Conservation (phyloP, 2,888 invertebrate genomes). For the Imbricaverruca yamaguchii region DNA sequence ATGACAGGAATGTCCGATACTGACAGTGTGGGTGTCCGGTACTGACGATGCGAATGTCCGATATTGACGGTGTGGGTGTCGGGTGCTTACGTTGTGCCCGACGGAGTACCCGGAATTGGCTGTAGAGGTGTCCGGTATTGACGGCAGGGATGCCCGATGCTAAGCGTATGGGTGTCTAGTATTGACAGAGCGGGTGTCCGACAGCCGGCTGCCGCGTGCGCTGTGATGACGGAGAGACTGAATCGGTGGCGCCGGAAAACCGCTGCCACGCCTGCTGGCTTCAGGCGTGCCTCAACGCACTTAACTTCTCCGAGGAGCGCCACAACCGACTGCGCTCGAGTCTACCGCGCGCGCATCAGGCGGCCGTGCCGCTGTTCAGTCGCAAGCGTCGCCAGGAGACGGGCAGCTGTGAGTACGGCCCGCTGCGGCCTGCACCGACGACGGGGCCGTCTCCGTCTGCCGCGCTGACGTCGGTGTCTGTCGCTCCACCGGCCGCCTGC, state of each 20-base stretch:
- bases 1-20: too few species aligned
- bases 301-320: slow-evolving; percentile 63
- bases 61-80: too few species aligned
- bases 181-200: neutral
- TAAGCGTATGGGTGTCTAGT: too few species aligned
- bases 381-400: slow-evolving; percentile 6
- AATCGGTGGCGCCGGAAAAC: neutral
- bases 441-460: neutral
- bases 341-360: slow-evolving; percentile 58
- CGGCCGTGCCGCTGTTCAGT: slow-evolving; percentile 23
- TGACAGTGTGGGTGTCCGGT: too few species aligned
- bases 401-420: slow-evolving; percentile 6
- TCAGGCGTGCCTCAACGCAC: slow-evolving; percentile 69
- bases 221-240: neutral
- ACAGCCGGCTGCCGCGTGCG: neutral
- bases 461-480: neutral
- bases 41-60: too few species aligned
- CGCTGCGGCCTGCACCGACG: neutral
- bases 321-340: slow-evolving; percentile 59
- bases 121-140: too few species aligned
- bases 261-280: slow-evolving; percentile 81
- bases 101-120: too few species aligned
- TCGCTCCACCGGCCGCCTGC: neutral
- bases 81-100: too few species aligned
- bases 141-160: too few species aligned